phyloP scores from a whole-genome alignment of 2,888 invertebrate genomes.

The Artemia sinica region DNA sequence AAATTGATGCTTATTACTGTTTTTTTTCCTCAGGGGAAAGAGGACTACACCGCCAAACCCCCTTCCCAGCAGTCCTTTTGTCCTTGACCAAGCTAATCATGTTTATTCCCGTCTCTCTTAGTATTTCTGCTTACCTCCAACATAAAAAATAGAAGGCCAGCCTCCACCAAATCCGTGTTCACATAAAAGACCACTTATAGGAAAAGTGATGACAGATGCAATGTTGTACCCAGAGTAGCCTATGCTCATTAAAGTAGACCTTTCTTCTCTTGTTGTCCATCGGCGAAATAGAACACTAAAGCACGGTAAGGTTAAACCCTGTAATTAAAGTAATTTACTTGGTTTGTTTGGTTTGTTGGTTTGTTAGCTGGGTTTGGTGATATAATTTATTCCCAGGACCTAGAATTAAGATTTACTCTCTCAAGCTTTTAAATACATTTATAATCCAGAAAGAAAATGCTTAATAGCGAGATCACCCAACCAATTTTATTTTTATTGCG shows the following conservation, averaged over 20 bases:
- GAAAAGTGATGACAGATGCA: constrained; percentile 37
- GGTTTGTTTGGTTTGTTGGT: too few relatives aligned
- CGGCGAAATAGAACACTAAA: constrained; percentile 32
- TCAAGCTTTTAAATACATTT: too few relatives aligned
- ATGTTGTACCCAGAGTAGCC: constrained; percentile 36
- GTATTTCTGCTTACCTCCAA: constrained; percentile 33
- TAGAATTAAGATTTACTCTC: too few relatives aligned
- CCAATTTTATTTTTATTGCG: too few relatives aligned
- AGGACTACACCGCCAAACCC: neutral
- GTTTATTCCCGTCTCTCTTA: neutral
- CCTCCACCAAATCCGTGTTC: constrained; percentile 38
- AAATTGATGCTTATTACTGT: too few relatives aligned
- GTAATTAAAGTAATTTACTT: neutral
- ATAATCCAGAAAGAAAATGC: too few relatives aligned
- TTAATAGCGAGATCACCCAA: too few relatives aligned
- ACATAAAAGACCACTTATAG: constrained; percentile 41
- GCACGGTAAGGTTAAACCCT: constrained; percentile 33
- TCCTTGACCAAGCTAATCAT: too few relatives aligned
- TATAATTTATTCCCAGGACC: too few relatives aligned
- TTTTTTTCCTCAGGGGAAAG: too few relatives aligned
- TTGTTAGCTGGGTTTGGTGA: too few relatives aligned
- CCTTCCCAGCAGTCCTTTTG: too few relatives aligned
- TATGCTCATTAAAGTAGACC: constrained; percentile 33
- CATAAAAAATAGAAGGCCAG: constrained; percentile 45
- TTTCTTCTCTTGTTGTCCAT: constrained; percentile 35